phyloP scores from a whole-genome alignment of 2,888 invertebrate species.

The Athripsodes cinereus region DNA sequence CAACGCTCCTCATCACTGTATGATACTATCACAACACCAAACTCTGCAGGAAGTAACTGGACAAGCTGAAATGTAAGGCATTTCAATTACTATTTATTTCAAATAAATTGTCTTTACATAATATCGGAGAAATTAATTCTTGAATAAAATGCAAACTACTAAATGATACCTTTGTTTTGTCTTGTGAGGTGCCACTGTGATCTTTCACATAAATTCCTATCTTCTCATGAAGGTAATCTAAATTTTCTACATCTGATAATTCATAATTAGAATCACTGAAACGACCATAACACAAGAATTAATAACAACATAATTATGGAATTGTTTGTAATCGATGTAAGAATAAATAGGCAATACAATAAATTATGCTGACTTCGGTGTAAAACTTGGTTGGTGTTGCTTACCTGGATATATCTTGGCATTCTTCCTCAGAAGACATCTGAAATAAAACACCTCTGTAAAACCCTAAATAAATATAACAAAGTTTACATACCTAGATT shows the following conservation, averaged over 20 bases:
- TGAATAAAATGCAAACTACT: neutral
- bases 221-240: conserved; percentile 15
- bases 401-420: no score
- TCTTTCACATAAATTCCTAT: conserved; percentile 16
- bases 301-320: neutral
- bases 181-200: conserved; percentile 10
- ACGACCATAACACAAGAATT: no score
- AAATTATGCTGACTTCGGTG: no score
- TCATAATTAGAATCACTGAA: conserved; percentile 14
- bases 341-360: no score
- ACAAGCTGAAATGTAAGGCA: conserved; percentile 13
- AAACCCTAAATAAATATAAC: no score
- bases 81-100: no score
- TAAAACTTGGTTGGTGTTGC: no score
- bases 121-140: neutral
- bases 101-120: no score
- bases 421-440: no score
- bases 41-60: conserved; percentile 11
- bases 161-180: conserved; percentile 11
- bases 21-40: conserved; percentile 15
- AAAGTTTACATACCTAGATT: no score
- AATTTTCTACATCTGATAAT: neutral
- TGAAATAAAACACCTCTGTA: no score
- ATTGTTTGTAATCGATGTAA: neutral
- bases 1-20: conserved; percentile 12